Percentiles rank a stretch among this genome's conserved stretches.
These are phyloP conservation scores for Hypotaenidia okinawae DNA, from an alignment of 2,797 vertebrate genomes.

Conservation along the genomic window DNA sequence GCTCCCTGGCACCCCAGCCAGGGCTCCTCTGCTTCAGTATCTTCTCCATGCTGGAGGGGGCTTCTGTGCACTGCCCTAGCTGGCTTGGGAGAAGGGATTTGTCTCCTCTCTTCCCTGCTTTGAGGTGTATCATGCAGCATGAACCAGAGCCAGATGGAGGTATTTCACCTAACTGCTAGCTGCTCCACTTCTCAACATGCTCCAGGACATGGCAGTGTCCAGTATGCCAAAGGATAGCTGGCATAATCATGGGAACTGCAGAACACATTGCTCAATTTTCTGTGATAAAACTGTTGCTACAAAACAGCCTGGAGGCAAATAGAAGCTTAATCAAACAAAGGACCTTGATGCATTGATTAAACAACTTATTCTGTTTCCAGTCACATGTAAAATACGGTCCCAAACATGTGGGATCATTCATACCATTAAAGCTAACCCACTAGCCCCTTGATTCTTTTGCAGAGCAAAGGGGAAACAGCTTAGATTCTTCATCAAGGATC, in stretches of 20 bases:
- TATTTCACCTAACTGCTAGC: background rate
- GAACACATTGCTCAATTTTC: conserved; percentile 47
- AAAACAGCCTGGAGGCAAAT: conserved; percentile 27
- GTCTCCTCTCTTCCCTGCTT: background rate
- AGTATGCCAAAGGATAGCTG: background rate
- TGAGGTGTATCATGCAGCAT: background rate
- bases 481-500: background rate
- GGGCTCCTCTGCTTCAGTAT: background rate
- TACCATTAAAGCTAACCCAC: background rate
- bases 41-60: background rate
- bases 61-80: background rate
- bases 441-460: background rate
- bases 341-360: conserved; percentile 54
- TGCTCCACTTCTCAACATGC: background rate
- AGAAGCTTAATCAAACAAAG: conserved; percentile 49
- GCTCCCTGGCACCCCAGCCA: background rate
- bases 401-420: conserved; percentile 45
- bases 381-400: background rate
- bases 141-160: background rate
- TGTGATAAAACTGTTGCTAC: conserved; percentile 23
- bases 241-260: conserved; percentile 7
- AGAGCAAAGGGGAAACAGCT: background rate
- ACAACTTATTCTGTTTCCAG: conserved; percentile 20
- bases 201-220: background rate
- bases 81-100: background rate